A percentile compares a stretch with the other conserved stretches of the same genome.
Conservation (phyloP, 2,888 invertebrate species). For the Erebia aethiops region DNA sequence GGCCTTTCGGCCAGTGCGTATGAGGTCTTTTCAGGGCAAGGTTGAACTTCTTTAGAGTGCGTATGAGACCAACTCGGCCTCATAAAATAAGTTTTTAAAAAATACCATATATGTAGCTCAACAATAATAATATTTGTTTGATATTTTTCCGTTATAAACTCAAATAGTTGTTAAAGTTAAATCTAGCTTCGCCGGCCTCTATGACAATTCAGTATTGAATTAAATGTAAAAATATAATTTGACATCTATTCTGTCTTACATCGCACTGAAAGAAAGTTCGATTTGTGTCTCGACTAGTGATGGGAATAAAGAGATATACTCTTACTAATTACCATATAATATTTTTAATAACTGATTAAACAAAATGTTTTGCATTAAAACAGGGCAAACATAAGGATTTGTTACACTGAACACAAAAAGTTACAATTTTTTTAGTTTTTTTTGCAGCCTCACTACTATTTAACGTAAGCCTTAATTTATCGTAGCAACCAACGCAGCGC, state of each 20-base stretch:
- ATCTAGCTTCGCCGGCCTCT: background rate
- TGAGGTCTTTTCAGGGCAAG: constrained; percentile 9
- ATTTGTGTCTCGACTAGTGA: constrained; percentile 4
- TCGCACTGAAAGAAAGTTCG: constrained; percentile 2
- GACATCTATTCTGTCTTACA: background rate
- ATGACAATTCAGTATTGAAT: background rate
- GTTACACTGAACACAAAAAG: constrained; percentile 36
- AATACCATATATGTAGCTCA: background rate
- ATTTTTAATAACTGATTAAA: constrained; percentile 40
- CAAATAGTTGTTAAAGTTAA: constrained; percentile 4
- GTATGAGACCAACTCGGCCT: constrained; percentile 5
- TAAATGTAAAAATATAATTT: too few relatives aligned
- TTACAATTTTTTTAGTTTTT: constrained; percentile 38
- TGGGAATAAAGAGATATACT: constrained; percentile 38
- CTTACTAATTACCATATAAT: constrained; percentile 46
- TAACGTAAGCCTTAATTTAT: constrained; percentile 34
- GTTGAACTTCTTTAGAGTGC: constrained; percentile 9
- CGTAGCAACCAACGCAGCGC: constrained; percentile 39
- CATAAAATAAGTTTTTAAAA: background rate
- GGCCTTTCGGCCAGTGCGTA: constrained; percentile 4
- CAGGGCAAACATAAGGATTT: constrained; percentile 38
- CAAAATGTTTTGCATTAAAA: constrained; percentile 38
- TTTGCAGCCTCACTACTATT: constrained; percentile 33
- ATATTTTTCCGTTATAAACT: constrained; percentile 5
- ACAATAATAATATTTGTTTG: constrained; percentile 3